These are phyloP conservation scores for Orgyia antiqua DNA, from an alignment of 2,888 invertebrate species.

Conservation along the genomic window DNA sequence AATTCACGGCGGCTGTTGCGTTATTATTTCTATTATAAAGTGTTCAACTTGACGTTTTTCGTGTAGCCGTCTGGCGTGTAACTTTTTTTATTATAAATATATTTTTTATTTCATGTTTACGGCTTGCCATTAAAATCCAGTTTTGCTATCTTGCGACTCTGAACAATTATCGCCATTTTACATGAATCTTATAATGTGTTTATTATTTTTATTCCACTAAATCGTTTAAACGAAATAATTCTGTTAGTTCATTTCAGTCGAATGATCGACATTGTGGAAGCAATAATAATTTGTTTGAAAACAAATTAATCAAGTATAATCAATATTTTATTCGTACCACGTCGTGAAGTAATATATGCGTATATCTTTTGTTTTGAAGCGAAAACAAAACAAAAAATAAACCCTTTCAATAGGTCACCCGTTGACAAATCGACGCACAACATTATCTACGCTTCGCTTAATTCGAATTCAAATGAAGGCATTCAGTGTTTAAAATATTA, in stretches of 20 bases:
- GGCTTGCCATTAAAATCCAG: slow-evolving; percentile 45
- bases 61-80: slow-evolving; percentile 58
- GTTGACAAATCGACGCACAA: slow-evolving; percentile 52
- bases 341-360: slow-evolving; percentile 25
- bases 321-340: slow-evolving; percentile 32
- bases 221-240: slow-evolving; percentile 33
- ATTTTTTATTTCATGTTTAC: slow-evolving; percentile 50
- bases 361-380: slow-evolving; percentile 20
- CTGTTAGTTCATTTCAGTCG: slow-evolving; percentile 38
- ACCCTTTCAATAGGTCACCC: slow-evolving; percentile 38
- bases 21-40: slow-evolving; percentile 75
- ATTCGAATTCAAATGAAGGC: slow-evolving; percentile 65
- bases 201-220: slow-evolving; percentile 26
- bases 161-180: slow-evolving; percentile 45
- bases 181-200: slow-evolving; percentile 36
- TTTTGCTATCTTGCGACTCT: slow-evolving; percentile 38
- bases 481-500: slow-evolving; percentile 62
- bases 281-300: slow-evolving; percentile 35
- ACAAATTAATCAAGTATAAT: slow-evolving; percentile 41
- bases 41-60: slow-evolving; percentile 64
- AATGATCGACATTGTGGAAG: slow-evolving; percentile 35
- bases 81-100: slow-evolving; percentile 38
- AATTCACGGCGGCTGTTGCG: slow-evolving; percentile 67
- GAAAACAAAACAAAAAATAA: slow-evolving; percentile 39
- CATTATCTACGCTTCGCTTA: slow-evolving; percentile 60